These are phyloP conservation scores for Yasuhikotakia modesta DNA, from an alignment of 2,797 vertebrate genomes.

Conservation along the genomic window DNA sequence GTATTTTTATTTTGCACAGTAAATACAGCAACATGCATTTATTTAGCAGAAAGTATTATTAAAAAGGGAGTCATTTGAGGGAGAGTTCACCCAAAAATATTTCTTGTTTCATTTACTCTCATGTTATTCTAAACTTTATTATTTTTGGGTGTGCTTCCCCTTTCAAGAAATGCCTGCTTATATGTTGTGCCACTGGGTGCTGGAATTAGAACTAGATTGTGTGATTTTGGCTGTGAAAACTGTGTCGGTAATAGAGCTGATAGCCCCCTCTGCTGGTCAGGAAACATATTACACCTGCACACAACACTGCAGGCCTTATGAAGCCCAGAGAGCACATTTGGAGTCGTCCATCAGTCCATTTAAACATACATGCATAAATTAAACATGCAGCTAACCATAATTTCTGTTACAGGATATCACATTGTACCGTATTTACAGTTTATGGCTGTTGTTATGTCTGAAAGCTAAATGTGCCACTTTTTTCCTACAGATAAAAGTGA, in stretches of 20 bases:
- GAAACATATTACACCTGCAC: background rate
- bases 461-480: background rate
- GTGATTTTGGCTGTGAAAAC: background rate
- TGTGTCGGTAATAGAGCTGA: background rate
- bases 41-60: no score
- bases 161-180: background rate
- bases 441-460: background rate
- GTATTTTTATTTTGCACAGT: background rate
- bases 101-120: no score
- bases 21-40: background rate
- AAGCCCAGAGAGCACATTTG: background rate
- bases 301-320: background rate
- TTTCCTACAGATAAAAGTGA: conserved; percentile 81
- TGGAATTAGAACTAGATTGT: background rate
- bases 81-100: no score
- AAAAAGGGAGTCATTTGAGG: background rate
- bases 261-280: conserved; percentile 68
- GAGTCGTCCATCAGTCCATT: background rate
- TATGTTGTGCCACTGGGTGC: background rate
- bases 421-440: background rate
- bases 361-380: background rate
- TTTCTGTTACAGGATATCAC: background rate
- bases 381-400: no score
- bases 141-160: no score
- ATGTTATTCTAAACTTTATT: no score